These are phyloP conservation scores for Kryphioiulus occultus DNA, from an alignment of 2,888 invertebrate genomes.

Conservation along the genomic window DNA sequence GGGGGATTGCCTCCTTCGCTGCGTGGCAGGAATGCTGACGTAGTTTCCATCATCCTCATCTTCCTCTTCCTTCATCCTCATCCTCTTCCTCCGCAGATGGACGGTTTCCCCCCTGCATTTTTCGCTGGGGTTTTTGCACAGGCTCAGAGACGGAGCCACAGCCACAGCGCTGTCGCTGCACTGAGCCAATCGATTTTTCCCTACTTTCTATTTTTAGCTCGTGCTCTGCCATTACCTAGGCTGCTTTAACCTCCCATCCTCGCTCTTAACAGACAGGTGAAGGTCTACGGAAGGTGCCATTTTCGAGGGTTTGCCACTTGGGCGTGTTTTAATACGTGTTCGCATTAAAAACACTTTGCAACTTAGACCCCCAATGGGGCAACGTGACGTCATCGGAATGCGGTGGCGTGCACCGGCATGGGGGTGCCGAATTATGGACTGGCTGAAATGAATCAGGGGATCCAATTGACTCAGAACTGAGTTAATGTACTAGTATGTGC, in stretches of 20 bases:
- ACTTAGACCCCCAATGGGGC: not conserved
- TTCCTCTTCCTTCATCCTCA: not conserved
- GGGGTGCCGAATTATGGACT: not conserved
- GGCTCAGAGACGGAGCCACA: not conserved
- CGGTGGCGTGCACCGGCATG: not conserved
- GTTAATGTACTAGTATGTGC: not conserved
- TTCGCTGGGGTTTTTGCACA: not conserved
- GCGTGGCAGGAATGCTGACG: constrained; percentile 24
- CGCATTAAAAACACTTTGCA: constrained; percentile 15
- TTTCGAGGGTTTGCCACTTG: not conserved
- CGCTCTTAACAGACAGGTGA: constrained; percentile 45
- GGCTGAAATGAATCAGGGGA: not conserved
- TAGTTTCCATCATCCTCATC: constrained; percentile 24
- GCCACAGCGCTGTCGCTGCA: not conserved
- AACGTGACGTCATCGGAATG: not conserved
- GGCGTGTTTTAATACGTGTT: not conserved
- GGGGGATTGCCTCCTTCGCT: not conserved
- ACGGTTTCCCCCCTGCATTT: too few relatives aligned
- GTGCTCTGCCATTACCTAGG: constrained; percentile 25
- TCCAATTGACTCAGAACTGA: not conserved
- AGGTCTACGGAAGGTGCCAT: constrained; percentile 42
- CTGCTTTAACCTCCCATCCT: constrained; percentile 39
- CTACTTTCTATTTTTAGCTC: constrained; percentile 15
- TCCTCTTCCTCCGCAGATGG: too few relatives aligned
- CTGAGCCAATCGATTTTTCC: constrained; percentile 11